Base-by-base conservation (phyloP, 1,140 invertebrate species). In the Philopotamus ludificatus region DNA sequence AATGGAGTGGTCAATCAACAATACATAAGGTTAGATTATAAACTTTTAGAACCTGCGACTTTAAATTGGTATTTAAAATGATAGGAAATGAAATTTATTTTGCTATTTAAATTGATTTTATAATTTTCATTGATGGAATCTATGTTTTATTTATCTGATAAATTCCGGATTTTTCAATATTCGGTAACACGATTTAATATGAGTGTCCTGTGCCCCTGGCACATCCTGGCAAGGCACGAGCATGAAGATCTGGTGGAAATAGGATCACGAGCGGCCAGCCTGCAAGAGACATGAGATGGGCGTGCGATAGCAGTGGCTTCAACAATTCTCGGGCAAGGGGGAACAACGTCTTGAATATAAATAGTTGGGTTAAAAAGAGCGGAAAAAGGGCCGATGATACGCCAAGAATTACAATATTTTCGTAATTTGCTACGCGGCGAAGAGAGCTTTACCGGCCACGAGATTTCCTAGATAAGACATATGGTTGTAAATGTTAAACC, bases 401-500 rank as follows among this genome's bases (percentile, higher is more conserved):
- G 51, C 22, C 9, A n/a, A n/a, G 55, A 58, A 58, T 58, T 58
- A 58, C 55, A 58, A 58, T 58, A 58, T 58, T 58, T 58, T 58
- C 55, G 55, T 58, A 58, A 58, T 58, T 58, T 58, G 34, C 55
- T 44, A 58, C 55, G 55, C n/a, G n/a, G n/a, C n/a, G n/a, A n/a
- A n/a, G 21, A 55, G 51, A 58, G 41, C 34, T 12, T 15, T 49
- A 49, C 47, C 47, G 47, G 47, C 25, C 3, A 12, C 28, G 51
- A 55, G 28, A 41, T 41, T 20, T 9, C 20, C 3, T 21, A 10
- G 55, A 58, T 58, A 58, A 58, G 55, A 58, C 26, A 41, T 34
- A 58, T 58, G 39, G 4, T 34, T 34, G 4, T 34, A 12, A 7
- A 12, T 34, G 12, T 12, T 12, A 34, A 34, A 34, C 28, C 28